These are phyloP conservation scores for Pyrocoelia pectoralis DNA, from an alignment of 2,888 invertebrate genomes.

Conservation along the genomic window DNA sequence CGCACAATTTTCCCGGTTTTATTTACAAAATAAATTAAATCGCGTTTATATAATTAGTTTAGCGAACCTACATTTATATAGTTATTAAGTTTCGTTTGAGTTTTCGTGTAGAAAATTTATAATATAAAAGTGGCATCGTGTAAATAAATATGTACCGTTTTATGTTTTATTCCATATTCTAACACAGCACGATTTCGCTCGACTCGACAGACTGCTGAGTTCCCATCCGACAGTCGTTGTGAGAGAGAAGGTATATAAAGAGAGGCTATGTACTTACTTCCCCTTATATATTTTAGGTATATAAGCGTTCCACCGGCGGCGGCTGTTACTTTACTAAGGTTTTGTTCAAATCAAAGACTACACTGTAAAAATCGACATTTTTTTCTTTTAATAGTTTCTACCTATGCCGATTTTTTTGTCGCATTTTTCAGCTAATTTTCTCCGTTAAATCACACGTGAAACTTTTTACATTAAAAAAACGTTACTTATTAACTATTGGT, in stretches of 20 bases:
- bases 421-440: too few relatives aligned
- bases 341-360: slow-evolving; percentile 45
- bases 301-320: slow-evolving; percentile 56
- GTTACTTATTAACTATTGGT: too few relatives aligned
- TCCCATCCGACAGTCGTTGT: slow-evolving; percentile 61
- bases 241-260: slow-evolving; percentile 54
- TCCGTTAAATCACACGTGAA: too few relatives aligned
- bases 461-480: too few relatives aligned
- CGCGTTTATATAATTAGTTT: too few relatives aligned
- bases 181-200: slow-evolving; percentile 55
- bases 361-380: slow-evolving; percentile 46
- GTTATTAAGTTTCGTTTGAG: too few relatives aligned
- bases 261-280: slow-evolving; percentile 56
- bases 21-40: not conserved
- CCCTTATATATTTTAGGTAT: slow-evolving; percentile 56
- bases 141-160: too few relatives aligned
- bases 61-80: too few relatives aligned
- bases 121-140: too few relatives aligned
- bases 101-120: too few relatives aligned
- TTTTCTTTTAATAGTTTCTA: not conserved
- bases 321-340: slow-evolving; percentile 47
- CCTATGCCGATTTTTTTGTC: too few relatives aligned
- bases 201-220: slow-evolving; percentile 60
- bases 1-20: not conserved
- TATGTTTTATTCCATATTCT: slow-evolving; percentile 37